Evolutionary conservation across 2,113 vertebrate genomes (phyloP).

Genomic region (Cyprinodon tularosa): DNA sequence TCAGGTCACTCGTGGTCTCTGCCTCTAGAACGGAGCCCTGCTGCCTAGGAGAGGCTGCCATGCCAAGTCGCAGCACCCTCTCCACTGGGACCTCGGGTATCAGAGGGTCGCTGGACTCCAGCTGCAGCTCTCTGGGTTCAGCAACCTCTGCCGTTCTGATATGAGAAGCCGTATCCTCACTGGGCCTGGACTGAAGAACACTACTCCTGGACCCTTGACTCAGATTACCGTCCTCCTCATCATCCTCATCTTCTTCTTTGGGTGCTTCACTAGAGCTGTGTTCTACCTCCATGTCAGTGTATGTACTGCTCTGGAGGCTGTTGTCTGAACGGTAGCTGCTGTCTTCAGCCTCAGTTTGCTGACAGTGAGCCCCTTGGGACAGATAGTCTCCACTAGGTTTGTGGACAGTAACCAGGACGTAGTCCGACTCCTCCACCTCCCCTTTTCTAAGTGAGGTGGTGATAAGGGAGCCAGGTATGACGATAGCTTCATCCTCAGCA

Average conservation of each 20-base stretch:
- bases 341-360: conserved; percentile 54
- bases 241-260: conserved; percentile 64
- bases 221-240: conserved; percentile 65
- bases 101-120: conserved; percentile 72
- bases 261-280: conserved; percentile 63
- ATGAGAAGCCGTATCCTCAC: conserved; percentile 43
- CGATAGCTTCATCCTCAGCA: conserved; percentile 93
- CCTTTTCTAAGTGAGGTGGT: conserved; percentile 95
- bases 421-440: conserved; percentile 97
- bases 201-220: conserved; percentile 77
- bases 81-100: conserved; percentile 82
- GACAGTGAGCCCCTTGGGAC: conserved; percentile 71
- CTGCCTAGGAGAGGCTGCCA: conserved; percentile 75
- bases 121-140: conserved; percentile 68
- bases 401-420: conserved; percentile 95
- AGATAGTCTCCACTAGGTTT: conserved; percentile 89
- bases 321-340: conserved; percentile 79
- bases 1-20: conserved; percentile 38
- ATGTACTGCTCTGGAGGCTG: conserved; percentile 86
- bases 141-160: conserved; percentile 75
- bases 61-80: conserved; percentile 78
- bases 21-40: conserved; percentile 54
- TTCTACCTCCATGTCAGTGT: conserved; percentile 70
- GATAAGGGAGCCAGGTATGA: conserved; percentile 95
- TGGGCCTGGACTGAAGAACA: conserved; percentile 71